A percentile compares a stretch with the other conserved stretches of the same genome.
These are phyloP conservation scores for Scophthalmus maximus DNA, from an alignment of 2,113 vertebrate species.

Conservation along the genomic window DNA sequence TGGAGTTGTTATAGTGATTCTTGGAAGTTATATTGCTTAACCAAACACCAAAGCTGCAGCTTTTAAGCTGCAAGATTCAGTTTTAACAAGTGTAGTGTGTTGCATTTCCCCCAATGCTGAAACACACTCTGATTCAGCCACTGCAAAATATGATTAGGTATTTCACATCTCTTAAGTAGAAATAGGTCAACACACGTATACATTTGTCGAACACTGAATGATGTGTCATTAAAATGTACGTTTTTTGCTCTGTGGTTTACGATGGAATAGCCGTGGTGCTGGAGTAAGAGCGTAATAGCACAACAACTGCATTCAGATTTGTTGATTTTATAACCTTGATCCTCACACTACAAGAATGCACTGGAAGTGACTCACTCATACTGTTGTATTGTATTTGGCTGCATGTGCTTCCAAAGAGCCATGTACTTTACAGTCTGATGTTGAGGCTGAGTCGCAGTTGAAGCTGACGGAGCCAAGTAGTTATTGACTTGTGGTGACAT, in stretches of 20 bases:
- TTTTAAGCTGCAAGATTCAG: too few species aligned
- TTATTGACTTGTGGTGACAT: constrained; percentile 17
- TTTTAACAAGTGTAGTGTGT: not conserved
- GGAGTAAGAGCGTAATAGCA: not conserved
- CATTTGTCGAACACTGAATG: not conserved
- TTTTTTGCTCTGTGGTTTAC: not conserved
- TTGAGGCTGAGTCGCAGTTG: not conserved
- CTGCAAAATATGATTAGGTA: too few species aligned
- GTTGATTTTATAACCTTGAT: not conserved
- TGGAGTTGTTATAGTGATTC: too few species aligned
- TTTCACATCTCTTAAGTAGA: too few species aligned
- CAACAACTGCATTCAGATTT: not conserved
- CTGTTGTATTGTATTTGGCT: not conserved
- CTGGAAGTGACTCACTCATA: not conserved
- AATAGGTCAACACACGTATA: too few species aligned
- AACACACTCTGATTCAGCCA: too few species aligned
- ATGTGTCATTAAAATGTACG: not conserved
- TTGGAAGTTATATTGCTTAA: too few species aligned
- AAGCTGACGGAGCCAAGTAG: not conserved
- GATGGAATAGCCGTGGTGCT: not conserved
- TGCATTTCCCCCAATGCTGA: not conserved
- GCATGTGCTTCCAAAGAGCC: not conserved
- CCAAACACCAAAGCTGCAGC: too few species aligned
- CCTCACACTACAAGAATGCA: not conserved
- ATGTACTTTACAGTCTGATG: not conserved